These are phyloP conservation scores for Rugalucina vietnamica DNA, from an alignment of 2,888 invertebrate genomes.

Conservation along the genomic window DNA sequence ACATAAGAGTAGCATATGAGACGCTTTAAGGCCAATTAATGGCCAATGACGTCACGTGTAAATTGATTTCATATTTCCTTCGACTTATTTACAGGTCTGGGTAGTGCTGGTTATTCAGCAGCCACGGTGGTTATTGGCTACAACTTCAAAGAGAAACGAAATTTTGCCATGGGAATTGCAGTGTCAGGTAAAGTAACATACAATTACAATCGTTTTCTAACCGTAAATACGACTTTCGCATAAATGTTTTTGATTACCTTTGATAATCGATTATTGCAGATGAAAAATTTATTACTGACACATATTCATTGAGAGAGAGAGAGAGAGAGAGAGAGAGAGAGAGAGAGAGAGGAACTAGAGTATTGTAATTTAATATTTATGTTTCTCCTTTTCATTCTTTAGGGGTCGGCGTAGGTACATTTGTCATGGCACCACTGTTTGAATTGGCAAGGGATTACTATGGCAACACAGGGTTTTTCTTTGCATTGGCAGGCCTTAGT, in stretches of 20 bases:
- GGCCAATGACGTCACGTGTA: background rate
- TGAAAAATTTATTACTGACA: too few relatives aligned
- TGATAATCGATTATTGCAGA: too few relatives aligned
- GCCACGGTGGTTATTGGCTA: conserved; percentile 48
- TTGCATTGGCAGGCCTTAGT: conserved; percentile 39
- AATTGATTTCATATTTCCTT: too few relatives aligned
- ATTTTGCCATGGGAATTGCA: conserved; percentile 48
- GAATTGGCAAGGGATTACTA: conserved; percentile 45
- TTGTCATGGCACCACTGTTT: conserved; percentile 44
- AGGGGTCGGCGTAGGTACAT: conserved; percentile 42
- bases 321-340: too few relatives aligned
- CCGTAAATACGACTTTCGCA: too few relatives aligned
- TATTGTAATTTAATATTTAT: too few relatives aligned
- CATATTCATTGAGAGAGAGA: too few relatives aligned
- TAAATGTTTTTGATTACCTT: too few relatives aligned
- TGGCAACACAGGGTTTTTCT: conserved; percentile 50
- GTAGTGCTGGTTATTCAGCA: conserved; percentile 45
- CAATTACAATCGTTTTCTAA: too few relatives aligned
- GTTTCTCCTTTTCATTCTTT: too few relatives aligned
- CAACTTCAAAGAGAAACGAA: conserved; percentile 42
- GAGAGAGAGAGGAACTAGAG: too few relatives aligned
- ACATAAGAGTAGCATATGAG: conserved; percentile 2
- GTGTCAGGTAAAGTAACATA: conserved; percentile 34
- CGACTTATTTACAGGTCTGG: conserved; percentile 49
- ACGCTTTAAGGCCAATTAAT: conserved; percentile 26